Base-by-base conservation (phyloP, 2,797 vertebrate species). In the Anabas testudineus region DNA sequence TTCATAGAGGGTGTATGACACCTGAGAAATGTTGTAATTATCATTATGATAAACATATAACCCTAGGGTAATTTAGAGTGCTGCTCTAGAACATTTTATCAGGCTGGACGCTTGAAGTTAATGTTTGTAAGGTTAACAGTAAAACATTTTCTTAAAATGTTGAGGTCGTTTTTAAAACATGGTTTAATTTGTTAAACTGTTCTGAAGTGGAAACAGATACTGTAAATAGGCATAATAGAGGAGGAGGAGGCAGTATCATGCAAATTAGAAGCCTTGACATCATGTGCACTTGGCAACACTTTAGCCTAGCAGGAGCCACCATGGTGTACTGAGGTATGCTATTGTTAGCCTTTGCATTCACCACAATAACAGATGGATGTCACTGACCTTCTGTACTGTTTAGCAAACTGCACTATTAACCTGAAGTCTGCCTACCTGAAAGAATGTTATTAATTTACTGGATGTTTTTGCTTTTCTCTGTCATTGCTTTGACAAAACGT, bases 321-420 rank as follows among this genome's bases (percentile, higher is more conserved):
- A 16, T 42, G 15, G 43, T 67, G 43, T 73, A 54, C 58, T 47
- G 47, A 65, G 63, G n/a, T 26, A 45, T 52, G 47, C 64, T 77
- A 72, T 73, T 81, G 66, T 82, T 74, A 77, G 71, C 43, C 46
- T 79, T 71, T 71, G 57, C 72, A 51, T 53, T 48, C 60, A 56
- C 53, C 60, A 42, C 59, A 64, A 47, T 47, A 48, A 72, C 57
- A 73, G 49, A 66, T 22, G 62, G 67, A 71, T 74, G 59, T 42
- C 64, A 51, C 18, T 67, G 68, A 80, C 59, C 58, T 78, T 83
- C 71, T 71, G 39, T 49, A 34, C 42, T 43, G 48, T 32, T 48
- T n/a, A 30, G 21, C 57, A 55, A 37, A 26, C 42, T 24, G 46
- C 10, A 51, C 10, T 46, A 34, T 55, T 55, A 56, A 64, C 49